phyloP scores from a whole-genome alignment of 2,888 invertebrate species.

The Hyles lineata region DNA sequence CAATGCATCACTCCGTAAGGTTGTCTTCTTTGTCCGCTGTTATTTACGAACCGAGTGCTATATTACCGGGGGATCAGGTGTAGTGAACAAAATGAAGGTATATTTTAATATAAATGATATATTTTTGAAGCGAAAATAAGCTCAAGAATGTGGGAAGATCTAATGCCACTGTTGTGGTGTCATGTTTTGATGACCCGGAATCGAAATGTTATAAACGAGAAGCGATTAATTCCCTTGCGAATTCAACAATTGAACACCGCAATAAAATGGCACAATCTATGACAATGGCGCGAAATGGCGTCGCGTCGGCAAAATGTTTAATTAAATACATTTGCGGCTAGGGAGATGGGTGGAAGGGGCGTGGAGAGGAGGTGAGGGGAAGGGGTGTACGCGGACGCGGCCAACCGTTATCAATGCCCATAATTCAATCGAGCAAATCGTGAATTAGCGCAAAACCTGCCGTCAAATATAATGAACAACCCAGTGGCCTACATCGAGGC shows the following conservation, averaged over 20 bases:
- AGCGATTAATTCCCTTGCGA: constrained; percentile 2
- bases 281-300: background rate
- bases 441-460: constrained; percentile 41
- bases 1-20: no score
- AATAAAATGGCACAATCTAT: constrained; percentile 21
- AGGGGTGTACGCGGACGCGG: background rate
- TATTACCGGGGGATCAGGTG: no score
- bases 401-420: constrained; percentile 25
- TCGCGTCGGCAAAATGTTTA: constrained; percentile 12
- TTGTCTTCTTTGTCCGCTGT: no score
- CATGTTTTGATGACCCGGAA: no score
- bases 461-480: constrained; percentile 44
- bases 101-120: no score
- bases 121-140: no score
- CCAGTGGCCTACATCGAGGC: constrained; percentile 47
- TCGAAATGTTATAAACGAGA: background rate
- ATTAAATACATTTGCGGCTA: constrained; percentile 18
- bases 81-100: no score
- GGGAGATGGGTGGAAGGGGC: background rate
- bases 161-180: no score
- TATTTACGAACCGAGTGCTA: no score
- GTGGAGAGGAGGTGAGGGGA: background rate
- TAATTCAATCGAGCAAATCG: constrained; percentile 35
- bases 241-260: constrained; percentile 18
- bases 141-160: no score